A percentile compares a stretch with the other conserved stretches of the same genome.
Evolutionary conservation across 2,888 invertebrate genomes (phyloP).

Genomic region (Acleris holmiana): DNA sequence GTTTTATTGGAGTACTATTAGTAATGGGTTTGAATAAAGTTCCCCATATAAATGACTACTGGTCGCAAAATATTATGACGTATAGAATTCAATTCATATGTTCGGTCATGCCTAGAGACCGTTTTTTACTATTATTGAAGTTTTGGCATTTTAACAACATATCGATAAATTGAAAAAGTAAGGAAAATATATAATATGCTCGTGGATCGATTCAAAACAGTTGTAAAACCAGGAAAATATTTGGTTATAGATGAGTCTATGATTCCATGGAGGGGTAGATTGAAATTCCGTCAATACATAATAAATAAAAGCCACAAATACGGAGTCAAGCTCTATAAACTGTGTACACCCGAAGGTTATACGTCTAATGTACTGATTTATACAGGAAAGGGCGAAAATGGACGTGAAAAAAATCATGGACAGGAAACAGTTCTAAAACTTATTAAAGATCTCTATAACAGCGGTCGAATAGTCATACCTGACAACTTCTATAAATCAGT

Average conservation of each 20-base stretch:
- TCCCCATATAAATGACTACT: slow-evolving; percentile 35
- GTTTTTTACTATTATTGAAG: slow-evolving; percentile 40
- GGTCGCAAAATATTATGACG: slow-evolving; percentile 35
- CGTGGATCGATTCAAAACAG: slow-evolving; percentile 30
- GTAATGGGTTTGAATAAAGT: slow-evolving; percentile 37
- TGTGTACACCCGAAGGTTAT: slow-evolving; percentile 36
- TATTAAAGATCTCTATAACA: neutral
- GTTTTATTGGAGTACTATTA: slow-evolving; percentile 36
- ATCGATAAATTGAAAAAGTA: slow-evolving; percentile 32
- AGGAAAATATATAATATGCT: slow-evolving; percentile 30
- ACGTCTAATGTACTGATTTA: slow-evolving; percentile 29
- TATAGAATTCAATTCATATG: slow-evolving; percentile 40
- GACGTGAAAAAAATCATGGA: too few relatives aligned
- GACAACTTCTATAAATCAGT: slow-evolving; percentile 1
- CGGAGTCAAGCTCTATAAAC: slow-evolving; percentile 38
- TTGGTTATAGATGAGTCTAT: slow-evolving; percentile 35
- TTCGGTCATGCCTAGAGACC: slow-evolving; percentile 37
- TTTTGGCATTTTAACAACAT: slow-evolving; percentile 40
- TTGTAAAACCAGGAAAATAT: slow-evolving; percentile 36
- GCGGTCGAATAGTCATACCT: neutral
- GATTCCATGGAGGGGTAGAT: slow-evolving; percentile 31
- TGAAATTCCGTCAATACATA: slow-evolving; percentile 10
- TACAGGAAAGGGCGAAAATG: slow-evolving; percentile 24
- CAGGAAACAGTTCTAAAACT: neutral
- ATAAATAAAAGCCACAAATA: too few relatives aligned